A percentile compares a stretch with the other conserved stretches of the same genome.
phyloP scores from a whole-genome alignment of 2,797 vertebrate species.

The Bucorvus abyssinicus region DNA sequence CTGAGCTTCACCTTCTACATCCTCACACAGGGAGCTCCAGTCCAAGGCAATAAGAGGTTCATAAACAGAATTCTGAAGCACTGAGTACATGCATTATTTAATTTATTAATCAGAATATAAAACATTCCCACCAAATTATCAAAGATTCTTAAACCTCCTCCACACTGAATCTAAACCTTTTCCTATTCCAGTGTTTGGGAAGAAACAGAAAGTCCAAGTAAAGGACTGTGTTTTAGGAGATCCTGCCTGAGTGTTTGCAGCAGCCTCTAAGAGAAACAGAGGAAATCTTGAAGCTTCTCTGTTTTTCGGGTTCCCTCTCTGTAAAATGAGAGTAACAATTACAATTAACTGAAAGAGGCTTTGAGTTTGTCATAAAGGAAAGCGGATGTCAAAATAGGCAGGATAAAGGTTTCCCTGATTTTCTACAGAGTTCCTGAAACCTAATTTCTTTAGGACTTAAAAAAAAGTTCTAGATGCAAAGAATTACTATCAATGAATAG shows the following conservation, averaged over 20 bases:
- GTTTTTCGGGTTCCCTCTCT: not conserved
- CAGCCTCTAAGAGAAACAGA: not conserved
- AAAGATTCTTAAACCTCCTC: not conserved
- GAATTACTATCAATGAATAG: not conserved
- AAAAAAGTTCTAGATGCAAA: not conserved
- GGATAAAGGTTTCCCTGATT: not conserved
- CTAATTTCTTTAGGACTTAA: not conserved
- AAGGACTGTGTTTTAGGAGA: not conserved
- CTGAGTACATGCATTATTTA: not conserved
- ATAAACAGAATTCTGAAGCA: not conserved
- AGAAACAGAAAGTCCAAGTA: not conserved
- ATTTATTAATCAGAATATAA: not conserved
- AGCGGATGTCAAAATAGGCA: not conserved
- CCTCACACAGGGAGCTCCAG: not conserved
- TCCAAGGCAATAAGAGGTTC: not conserved
- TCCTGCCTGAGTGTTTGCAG: not conserved
- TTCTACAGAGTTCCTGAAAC: rapidly evolving
- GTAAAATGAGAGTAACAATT: not conserved
- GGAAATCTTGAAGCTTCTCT: not conserved
- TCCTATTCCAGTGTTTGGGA: not conserved
- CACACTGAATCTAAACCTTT: not conserved
- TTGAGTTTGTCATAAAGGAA: not conserved
- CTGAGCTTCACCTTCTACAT: not conserved
- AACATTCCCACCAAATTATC: not conserved
- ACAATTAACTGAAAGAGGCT: not conserved